Conservation (phyloP, 2,888 invertebrate genomes). For the Ennomos quercinarius region DNA sequence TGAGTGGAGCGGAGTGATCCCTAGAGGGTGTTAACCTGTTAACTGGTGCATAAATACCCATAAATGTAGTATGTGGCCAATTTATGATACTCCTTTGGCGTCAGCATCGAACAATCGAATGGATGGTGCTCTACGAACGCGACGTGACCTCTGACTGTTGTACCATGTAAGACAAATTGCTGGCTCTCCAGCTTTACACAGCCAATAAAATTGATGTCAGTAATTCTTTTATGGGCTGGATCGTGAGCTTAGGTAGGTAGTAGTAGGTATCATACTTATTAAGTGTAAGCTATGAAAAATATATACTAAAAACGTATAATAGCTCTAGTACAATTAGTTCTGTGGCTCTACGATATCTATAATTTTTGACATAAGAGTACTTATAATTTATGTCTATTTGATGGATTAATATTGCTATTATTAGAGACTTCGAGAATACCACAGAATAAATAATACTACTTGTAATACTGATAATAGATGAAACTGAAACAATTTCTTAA, state of each 20-base stretch:
- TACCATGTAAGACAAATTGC: constrained; percentile 23
- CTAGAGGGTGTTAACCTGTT: constrained; percentile 53
- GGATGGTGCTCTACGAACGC: constrained; percentile 21
- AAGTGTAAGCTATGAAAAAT: too few species aligned
- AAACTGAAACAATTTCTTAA: constrained; percentile 1
- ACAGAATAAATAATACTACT: too few species aligned
- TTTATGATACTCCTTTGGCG: constrained; percentile 46
- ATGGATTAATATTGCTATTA: too few species aligned
- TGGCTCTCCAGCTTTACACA: constrained; percentile 4
- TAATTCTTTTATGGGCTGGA: constrained; percentile 5
- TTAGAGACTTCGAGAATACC: too few species aligned
- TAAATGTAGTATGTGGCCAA: constrained; percentile 44
- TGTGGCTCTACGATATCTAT: too few species aligned
- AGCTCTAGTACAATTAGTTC: too few species aligned
- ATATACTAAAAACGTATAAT: too few species aligned
- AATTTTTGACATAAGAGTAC: too few species aligned
- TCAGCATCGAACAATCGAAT: constrained; percentile 28
- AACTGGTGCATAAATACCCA: constrained; percentile 45
- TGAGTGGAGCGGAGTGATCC: constrained; percentile 48
- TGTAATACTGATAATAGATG: background rate
- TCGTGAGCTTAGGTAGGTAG: too few species aligned
- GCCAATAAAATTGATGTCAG: constrained; percentile 22
- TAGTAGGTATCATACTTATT: too few species aligned
- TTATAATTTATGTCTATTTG: too few species aligned
- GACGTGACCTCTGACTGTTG: constrained; percentile 24